These are phyloP conservation scores for Augochlorella aurata DNA, from an alignment of 2,888 invertebrate genomes.

Conservation along the genomic window DNA sequence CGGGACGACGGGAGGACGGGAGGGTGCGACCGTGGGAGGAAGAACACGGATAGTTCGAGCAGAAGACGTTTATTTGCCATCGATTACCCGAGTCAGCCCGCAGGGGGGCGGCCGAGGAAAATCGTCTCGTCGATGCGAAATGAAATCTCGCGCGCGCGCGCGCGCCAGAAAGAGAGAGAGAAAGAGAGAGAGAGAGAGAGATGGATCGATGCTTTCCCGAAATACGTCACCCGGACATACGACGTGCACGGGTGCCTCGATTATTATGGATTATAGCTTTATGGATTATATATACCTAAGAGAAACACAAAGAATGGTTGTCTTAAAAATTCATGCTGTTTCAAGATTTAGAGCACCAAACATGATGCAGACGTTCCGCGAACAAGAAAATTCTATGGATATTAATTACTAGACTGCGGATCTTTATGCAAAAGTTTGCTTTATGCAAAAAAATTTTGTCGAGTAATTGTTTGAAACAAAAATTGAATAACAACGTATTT, in stretches of 20 bases:
- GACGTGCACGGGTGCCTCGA: not conserved
- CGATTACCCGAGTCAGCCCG: not conserved
- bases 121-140: not conserved
- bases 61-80: not conserved
- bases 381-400: too few species aligned
- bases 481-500: too few species aligned
- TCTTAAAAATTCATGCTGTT: too few species aligned
- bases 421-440: too few species aligned
- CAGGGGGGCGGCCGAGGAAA: not conserved
- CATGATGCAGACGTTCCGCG: too few species aligned
- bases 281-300: too few species aligned
- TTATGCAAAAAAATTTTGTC: too few species aligned
- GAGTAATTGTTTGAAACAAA: too few species aligned
- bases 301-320: too few species aligned
- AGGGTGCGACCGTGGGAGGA: not conserved
- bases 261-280: too few species aligned
- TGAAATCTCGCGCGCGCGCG: constrained; percentile 21
- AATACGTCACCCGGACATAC: constrained; percentile 47
- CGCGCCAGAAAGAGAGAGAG: not conserved
- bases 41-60: not conserved
- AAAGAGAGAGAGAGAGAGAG: not conserved
- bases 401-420: too few species aligned
- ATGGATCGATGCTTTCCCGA: constrained; percentile 47
- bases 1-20: not conserved
- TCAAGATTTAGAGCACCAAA: too few species aligned